phyloP scores from a whole-genome alignment of 2,797 vertebrate genomes.

The Chelidonichthys spinosus region DNA sequence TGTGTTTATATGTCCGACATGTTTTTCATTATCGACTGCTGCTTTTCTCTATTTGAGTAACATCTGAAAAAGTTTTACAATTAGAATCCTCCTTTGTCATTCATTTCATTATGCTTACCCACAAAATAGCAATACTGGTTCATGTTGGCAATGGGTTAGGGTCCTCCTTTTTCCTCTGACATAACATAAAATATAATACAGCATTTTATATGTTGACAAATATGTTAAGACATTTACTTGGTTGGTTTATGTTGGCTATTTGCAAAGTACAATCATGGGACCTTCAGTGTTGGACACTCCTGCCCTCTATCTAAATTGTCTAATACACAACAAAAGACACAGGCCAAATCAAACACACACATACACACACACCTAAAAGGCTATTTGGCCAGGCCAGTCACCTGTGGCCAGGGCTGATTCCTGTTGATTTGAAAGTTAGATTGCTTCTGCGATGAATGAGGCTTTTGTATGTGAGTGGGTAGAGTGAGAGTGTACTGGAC shows the following conservation, averaged over 20 bases:
- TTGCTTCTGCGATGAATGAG: slow-evolving; percentile 68
- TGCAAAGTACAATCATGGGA: slow-evolving; percentile 11
- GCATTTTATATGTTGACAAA: background rate
- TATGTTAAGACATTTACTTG: background rate
- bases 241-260: background rate
- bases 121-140: background rate
- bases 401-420: slow-evolving; percentile 76
- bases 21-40: background rate
- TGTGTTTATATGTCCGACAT: background rate
- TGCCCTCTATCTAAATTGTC: slow-evolving; percentile 43
- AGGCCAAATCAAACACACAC: slow-evolving; percentile 26
- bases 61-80: background rate
- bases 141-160: background rate
- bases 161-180: background rate
- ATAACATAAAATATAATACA: background rate
- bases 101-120: background rate
- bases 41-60: background rate
- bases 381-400: slow-evolving; percentile 78
- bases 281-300: slow-evolving; percentile 13
- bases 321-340: slow-evolving; percentile 29
- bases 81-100: background rate
- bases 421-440: slow-evolving; percentile 84
- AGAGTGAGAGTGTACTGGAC: slow-evolving; percentile 29
- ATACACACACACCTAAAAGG: slow-evolving; percentile 45
- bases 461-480: slow-evolving; percentile 38